These are phyloP conservation scores for Circaetus gallicus DNA, from an alignment of 2,113 vertebrate genomes.

Conservation along the genomic window DNA sequence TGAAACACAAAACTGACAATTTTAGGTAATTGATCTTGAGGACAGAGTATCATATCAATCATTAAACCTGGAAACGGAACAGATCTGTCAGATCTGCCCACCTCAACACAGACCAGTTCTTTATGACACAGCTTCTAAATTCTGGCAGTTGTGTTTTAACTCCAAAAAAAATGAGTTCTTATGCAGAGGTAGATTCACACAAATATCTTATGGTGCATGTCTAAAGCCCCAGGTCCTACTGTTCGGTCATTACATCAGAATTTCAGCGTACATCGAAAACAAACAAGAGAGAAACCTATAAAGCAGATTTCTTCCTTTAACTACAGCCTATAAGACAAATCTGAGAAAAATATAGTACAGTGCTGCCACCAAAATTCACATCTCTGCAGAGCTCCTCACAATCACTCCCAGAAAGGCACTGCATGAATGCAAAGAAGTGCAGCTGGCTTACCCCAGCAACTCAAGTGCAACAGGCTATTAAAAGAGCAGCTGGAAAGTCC, in stretches of 20 bases:
- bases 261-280: background rate
- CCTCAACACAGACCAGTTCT: background rate
- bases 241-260: background rate
- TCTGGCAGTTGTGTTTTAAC: background rate
- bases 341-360: background rate
- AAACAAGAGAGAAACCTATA: background rate
- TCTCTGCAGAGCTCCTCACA: background rate
- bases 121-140: background rate
- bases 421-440: background rate
- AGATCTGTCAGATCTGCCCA: background rate
- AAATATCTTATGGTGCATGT: background rate
- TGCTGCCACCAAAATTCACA: background rate
- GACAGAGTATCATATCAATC: background rate
- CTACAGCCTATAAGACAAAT: background rate
- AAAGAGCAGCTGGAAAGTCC: background rate
- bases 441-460: background rate
- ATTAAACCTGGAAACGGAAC: background rate
- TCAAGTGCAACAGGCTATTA: background rate
- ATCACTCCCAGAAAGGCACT: background rate
- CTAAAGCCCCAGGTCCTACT: background rate
- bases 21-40: background rate
- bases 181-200: background rate
- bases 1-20: background rate
- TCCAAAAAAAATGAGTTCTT: background rate
- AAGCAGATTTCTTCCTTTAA: background rate